Evolutionary conservation across 2,797 vertebrate genomes (phyloP).

Genomic region (Ceryle rudis): DNA sequence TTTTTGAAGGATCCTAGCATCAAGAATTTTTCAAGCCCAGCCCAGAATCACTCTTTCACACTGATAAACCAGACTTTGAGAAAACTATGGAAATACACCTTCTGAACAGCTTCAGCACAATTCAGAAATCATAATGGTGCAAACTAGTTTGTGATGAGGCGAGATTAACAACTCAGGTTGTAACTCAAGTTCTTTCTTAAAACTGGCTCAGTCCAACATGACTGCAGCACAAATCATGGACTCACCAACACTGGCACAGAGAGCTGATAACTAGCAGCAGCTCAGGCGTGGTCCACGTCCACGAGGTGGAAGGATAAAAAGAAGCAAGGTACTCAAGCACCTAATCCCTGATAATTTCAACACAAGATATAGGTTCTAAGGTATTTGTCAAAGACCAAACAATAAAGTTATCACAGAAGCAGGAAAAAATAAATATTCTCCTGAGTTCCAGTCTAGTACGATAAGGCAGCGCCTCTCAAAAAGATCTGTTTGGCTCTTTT

Average conservation of each 20-base stretch:
- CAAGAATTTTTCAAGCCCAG: neutral
- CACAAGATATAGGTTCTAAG: neutral
- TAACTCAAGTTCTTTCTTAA: neutral
- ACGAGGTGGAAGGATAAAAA: fast-evolving
- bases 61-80: neutral
- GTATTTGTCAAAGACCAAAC: neutral
- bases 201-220: neutral
- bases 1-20: neutral
- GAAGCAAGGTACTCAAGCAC: neutral
- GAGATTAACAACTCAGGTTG: neutral
- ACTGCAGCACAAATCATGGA: neutral
- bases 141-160: neutral
- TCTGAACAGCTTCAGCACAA: neutral
- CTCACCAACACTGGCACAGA: neutral
- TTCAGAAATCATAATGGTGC: neutral
- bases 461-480: neutral
- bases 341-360: neutral
- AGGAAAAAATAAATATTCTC: neutral
- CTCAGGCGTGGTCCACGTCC: neutral
- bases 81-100: neutral
- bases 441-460: neutral
- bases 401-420: neutral
- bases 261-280: neutral
- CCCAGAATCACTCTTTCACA: neutral
- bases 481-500: neutral